Evolutionary conservation across 2,888 invertebrate genomes (phyloP), one percentile per base, ranked within the genome.

Genomic region (Xylota segnis): DNA sequence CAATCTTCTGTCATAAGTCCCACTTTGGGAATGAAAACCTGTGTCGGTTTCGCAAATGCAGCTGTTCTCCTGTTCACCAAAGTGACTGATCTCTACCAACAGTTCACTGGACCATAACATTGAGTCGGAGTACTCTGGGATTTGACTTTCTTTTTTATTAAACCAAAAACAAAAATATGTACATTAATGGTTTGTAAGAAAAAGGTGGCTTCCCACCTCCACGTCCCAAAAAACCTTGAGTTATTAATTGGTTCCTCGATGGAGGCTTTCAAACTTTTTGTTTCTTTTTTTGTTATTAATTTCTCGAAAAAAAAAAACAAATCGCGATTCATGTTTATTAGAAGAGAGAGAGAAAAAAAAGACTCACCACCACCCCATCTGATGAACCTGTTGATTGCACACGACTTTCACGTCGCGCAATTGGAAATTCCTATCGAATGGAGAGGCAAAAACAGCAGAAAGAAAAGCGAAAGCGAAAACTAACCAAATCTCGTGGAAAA

Each of bases 371-470:
- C 50, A 61, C 27, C 12, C 50, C 52, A 66, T 59, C 40, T 66
- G 52, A 72, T 61, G 72, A 72, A 82, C 83, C 78, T 83, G 83
- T 83, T 83, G 83, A 78, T 65, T 78, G 59, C 47, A 72, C 29
- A 56, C 72, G 66, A 78, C 78, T 83, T 83, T 83, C 78, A 72
- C 83, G 59, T 40, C 32, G 47, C 43, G 32, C 40, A 54, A 40
- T 83, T 78, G 72, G 54, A 81, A 75, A 75, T 54, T 68, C 37
- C 45, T 34, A 61, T 37, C 75, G 5, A 68, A 58, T 40, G 37
- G 27, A 68, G 65, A 43, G 27, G 27, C 2, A 77, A 50, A 47
- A 76, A 61, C 52, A 75, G 32, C 23, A 50, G 54, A 34, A 65
- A 50, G 74, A 86, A 50, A 47, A 52, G 40, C 71, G 61, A 63